Evolutionary conservation across 2,113 vertebrate species (phyloP).

Genomic region (Plecturocebus donacophilus): DNA sequence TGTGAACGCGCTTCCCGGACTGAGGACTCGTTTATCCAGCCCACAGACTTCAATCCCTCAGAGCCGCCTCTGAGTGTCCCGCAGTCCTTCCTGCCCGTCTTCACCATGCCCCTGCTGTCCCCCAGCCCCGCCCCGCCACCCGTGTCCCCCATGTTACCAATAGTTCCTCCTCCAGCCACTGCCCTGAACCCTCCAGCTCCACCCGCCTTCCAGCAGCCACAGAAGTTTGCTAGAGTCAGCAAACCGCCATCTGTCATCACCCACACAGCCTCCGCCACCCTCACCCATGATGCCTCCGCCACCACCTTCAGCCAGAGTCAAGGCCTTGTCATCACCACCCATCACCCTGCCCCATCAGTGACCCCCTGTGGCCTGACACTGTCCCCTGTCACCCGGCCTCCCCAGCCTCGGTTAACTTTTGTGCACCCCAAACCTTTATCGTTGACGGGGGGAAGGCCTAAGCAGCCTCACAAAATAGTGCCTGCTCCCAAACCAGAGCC

Average conservation of each 20-base stretch:
- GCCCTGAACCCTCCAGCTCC: conserved; percentile 72
- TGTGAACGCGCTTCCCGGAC: conserved; percentile 40
- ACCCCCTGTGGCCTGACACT: conserved; percentile 83
- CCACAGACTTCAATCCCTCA: conserved; percentile 75
- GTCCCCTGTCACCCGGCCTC: conserved; percentile 76
- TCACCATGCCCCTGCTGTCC: conserved; percentile 78
- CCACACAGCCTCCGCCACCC: conserved; percentile 89
- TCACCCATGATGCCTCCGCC: conserved; percentile 87
- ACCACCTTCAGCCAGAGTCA: conserved; percentile 90
- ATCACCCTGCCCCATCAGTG: conserved; percentile 65
- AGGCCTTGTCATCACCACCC: conserved; percentile 83
- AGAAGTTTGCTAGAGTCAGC: conserved; percentile 77
- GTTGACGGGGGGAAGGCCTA: conserved; percentile 86
- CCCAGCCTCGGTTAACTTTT: conserved; percentile 85
- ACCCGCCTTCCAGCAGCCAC: conserved; percentile 72
- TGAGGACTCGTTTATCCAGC: conserved; percentile 79
- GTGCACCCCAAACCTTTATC: conserved; percentile 88
- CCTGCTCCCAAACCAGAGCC: conserved; percentile 88
- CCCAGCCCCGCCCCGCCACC: conserved; percentile 72
- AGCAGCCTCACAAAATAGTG: conserved; percentile 90
- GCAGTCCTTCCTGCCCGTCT: conserved; percentile 82
- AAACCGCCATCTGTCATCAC: conserved; percentile 87
- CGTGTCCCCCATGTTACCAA: conserved; percentile 69
- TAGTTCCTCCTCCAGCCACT: conserved; percentile 76
- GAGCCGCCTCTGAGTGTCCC: conserved; percentile 74